phyloP scores from a whole-genome alignment of 2,888 invertebrate genomes.

The Apantesis nais region DNA sequence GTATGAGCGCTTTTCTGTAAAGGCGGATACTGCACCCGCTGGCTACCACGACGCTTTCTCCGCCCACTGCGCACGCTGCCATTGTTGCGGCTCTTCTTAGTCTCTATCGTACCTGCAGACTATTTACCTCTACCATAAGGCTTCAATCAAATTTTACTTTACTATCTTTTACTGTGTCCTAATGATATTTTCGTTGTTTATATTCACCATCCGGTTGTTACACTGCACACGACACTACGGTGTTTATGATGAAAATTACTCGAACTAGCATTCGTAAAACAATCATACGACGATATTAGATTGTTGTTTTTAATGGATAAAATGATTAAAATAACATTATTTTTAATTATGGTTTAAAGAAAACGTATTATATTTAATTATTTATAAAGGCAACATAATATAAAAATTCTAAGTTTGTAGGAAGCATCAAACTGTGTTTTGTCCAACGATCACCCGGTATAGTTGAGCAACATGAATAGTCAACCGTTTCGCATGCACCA shows the following conservation, averaged over 20 bases:
- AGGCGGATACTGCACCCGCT: constrained; percentile 65
- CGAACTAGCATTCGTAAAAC: constrained; percentile 49
- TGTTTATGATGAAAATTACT: constrained; percentile 58
- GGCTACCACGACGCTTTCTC: constrained; percentile 72
- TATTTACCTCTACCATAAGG: constrained; percentile 54
- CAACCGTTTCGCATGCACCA: constrained; percentile 62
- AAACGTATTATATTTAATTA: constrained; percentile 22
- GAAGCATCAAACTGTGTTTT: constrained; percentile 68
- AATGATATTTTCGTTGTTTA: constrained; percentile 61
- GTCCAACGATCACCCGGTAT: constrained; percentile 62
- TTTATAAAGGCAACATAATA: constrained; percentile 18
- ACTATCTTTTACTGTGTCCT: constrained; percentile 63
- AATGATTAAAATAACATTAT: constrained; percentile 41
- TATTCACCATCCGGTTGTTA: constrained; percentile 59
- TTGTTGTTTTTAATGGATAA: constrained; percentile 41
- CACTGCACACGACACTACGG: constrained; percentile 57
- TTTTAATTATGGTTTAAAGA: constrained; percentile 25
- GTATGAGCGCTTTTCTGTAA: constrained; percentile 63
- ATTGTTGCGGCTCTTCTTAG: constrained; percentile 62
- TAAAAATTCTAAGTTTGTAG: constrained; percentile 50
- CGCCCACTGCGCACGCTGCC: constrained; percentile 77
- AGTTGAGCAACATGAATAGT: constrained; percentile 57
- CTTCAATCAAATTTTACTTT: constrained; percentile 75
- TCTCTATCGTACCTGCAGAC: constrained; percentile 51
- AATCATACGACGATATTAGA: constrained; percentile 49